Evolutionary conservation across 1,140 invertebrate species (phyloP).

Genomic region (Drosophila bipectinata): DNA sequence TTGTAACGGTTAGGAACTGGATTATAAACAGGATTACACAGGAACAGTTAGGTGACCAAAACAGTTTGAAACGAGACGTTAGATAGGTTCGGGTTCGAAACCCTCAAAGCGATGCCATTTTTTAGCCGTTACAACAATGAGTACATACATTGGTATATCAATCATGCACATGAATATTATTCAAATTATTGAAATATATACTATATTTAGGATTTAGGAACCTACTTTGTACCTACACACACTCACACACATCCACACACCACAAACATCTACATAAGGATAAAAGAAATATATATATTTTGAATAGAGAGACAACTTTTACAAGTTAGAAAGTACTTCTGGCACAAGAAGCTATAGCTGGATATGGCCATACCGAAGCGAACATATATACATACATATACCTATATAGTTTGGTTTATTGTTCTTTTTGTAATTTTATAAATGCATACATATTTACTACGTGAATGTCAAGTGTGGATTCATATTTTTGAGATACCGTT

Average conservation of each 20-base stretch:
- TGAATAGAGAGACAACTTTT: conserved; percentile 74
- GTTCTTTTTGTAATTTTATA: conserved; percentile 76
- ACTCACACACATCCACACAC: conserved; percentile 22
- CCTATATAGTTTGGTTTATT: conserved; percentile 61
- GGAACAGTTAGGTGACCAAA: conserved; percentile 66
- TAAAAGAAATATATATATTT: conserved; percentile 58
- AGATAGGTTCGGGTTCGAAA: conserved; percentile 51
- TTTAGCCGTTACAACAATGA: conserved; percentile 70
- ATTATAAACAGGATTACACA: conserved; percentile 36
- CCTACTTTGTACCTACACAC: conserved; percentile 73
- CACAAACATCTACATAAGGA: conserved; percentile 43
- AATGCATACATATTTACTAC: conserved; percentile 48
- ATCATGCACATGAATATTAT: conserved; percentile 43
- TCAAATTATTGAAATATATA: conserved; percentile 42
- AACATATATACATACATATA: conserved; percentile 36
- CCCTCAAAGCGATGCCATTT: conserved; percentile 63
- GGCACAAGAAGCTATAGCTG: conserved; percentile 27
- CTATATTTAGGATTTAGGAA: conserved; percentile 47
- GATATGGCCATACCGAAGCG: conserved; percentile 41
- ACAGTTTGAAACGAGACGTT: conserved; percentile 45
- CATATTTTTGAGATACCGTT: conserved; percentile 72
- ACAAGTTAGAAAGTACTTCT: conserved; percentile 48
- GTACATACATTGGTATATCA: conserved; percentile 42
- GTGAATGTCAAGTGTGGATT: conserved; percentile 60
- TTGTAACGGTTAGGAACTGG: conserved; percentile 61